phyloP scores from a whole-genome alignment of 2,113 vertebrate species.

The Monopterus albus region DNA sequence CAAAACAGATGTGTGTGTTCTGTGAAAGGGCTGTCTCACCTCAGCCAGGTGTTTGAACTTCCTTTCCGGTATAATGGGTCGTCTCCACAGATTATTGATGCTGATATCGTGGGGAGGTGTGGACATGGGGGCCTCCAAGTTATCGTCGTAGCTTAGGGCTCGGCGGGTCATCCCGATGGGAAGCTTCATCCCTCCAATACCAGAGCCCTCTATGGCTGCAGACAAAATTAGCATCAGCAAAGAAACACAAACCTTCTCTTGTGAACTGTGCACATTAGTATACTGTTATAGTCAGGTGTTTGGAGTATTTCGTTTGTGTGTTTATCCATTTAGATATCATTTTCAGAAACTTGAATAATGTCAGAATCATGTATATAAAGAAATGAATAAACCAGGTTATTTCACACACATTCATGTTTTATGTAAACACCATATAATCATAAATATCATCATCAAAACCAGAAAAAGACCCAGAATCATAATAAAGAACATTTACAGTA shows the following conservation, averaged over 20 bases:
- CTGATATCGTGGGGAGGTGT: constrained; percentile 93
- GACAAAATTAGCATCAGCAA: not conserved
- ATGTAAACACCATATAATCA: no score
- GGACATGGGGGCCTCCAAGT: constrained; percentile 93
- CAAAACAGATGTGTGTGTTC: not conserved
- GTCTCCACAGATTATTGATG: constrained; percentile 89
- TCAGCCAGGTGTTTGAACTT: constrained; percentile 90
- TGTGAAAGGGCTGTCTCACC: constrained; percentile 71
- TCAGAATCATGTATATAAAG: no score
- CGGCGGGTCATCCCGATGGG: constrained; percentile 91
- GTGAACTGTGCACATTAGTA: no score
- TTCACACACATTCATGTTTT: no score
- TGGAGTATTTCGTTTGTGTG: no score
- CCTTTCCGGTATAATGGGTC: constrained; percentile 92
- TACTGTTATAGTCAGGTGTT: no score
- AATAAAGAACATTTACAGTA: no score
- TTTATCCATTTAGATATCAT: no score
- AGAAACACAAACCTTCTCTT: not conserved
- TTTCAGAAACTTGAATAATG: no score
- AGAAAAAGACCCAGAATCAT: no score
- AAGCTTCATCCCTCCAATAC: constrained; percentile 90
- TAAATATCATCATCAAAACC: no score
- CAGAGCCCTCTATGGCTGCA: constrained; percentile 79
- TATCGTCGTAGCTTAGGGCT: constrained; percentile 96
- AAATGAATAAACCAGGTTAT: no score